Evolutionary conservation across 1,140 invertebrate species (phyloP), one percentile per base, ranked within the genome.

Genomic region (Patella vulgata): DNA sequence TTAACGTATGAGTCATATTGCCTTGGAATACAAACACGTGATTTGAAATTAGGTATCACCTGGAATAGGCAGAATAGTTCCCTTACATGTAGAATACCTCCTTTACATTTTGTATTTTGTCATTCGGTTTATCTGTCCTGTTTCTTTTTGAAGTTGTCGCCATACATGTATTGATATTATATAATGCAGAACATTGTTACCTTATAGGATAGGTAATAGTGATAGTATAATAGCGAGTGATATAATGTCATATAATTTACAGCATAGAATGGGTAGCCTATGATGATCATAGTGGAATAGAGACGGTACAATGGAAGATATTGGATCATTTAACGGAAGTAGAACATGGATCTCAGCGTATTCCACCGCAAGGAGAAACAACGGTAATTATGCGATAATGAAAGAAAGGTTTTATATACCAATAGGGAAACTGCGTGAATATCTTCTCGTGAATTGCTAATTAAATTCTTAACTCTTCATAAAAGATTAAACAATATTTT

Each of bases 241-340:
- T n/a, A n/a, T n/a, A n/a, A n/a, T n/a, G n/a, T n/a, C n/a, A n/a
- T 53, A 36, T 42, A n/a, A 28, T 17, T 55, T 61, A 28, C 43
- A 73, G 71, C 8, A 67, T 73, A 39, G 71, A 73, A 33, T 73
- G 71, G 71, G 42, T 57, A 42, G 68, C 68, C 0, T 73, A 64
- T 54, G 71, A 73, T 44, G 52, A 58, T 46, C 64, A 73, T 51
- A 73, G 71, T 53, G 71, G 71, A 2, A 42, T 73, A 42, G 40
- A 65, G 9, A 65, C 33, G 44, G 53, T 73, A 6, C 54, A 59
- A 27, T 73, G 71, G 71, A 63, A 44, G 14, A 27, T 73, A 14
- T 62, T 62, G 11, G 71, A 73, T 31, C 66, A 67, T 28, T 65
- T 43, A 36, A 67, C 64, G 1, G 56, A 57, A 21, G 63, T 70